Percentiles rank a stretch among this genome's conserved stretches.
Conservation (phyloP, 2,888 invertebrate species). For the Petrophora chlorosata region DNA sequence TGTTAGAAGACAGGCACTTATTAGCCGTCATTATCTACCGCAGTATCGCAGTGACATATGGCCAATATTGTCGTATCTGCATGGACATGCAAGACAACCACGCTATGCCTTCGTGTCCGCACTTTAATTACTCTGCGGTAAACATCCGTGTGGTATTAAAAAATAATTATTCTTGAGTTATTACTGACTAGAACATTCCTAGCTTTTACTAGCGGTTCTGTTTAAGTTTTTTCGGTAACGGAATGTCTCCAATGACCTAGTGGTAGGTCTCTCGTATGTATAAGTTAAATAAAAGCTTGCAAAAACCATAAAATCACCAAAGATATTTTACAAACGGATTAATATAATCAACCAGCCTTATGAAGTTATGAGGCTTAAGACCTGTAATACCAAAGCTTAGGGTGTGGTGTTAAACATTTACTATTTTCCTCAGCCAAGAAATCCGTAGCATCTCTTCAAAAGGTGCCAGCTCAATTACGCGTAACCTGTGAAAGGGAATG, state of each 20-base stretch:
- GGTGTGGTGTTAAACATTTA: not conserved
- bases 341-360: too few relatives aligned
- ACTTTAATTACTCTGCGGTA: conserved; percentile 70
- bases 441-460: not conserved
- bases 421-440: not conserved
- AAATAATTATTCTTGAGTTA: conserved; percentile 5
- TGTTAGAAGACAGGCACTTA: conserved; percentile 81
- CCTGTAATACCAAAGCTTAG: too few relatives aligned
- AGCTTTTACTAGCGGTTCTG: not conserved
- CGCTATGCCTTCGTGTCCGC: conserved; percentile 57
- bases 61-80: conserved; percentile 72
- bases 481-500: conserved; percentile 6
- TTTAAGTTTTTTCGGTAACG: not conserved
- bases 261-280: too few relatives aligned
- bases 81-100: conserved; percentile 68
- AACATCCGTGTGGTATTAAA: conserved; percentile 12
- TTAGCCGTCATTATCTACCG: conserved; percentile 78
- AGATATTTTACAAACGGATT: too few relatives aligned
- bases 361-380: too few relatives aligned
- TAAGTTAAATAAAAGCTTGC: too few relatives aligned
- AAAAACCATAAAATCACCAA: too few relatives aligned
- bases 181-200: not conserved
- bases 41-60: conserved; percentile 81
- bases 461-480: conserved; percentile 13
- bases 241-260: too few relatives aligned